A percentile compares a stretch with the other conserved stretches of the same genome.
Evolutionary conservation across 2,888 invertebrate genomes (phyloP).

Genomic region (Phortica magna): DNA sequence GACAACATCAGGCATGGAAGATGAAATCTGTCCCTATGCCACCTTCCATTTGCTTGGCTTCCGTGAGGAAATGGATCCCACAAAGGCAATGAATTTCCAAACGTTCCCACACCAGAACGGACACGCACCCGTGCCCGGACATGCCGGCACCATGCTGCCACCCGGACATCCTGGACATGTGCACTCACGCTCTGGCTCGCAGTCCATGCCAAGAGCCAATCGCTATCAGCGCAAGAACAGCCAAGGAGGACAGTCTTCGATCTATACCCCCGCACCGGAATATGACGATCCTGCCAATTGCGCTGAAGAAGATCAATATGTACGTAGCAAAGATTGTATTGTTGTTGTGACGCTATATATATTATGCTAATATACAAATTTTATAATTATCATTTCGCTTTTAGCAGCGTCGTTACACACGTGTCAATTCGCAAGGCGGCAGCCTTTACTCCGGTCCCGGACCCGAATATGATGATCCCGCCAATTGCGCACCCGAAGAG

Average conservation of each 20-base stretch:
- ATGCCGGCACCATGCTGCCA: conserved; percentile 90
- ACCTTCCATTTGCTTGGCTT: conserved; percentile 97
- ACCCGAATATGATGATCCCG: conserved; percentile 95
- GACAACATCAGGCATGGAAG: conserved; percentile 89
- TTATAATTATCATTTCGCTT: neutral
- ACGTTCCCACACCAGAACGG: conserved; percentile 88
- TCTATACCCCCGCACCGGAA: conserved; percentile 90
- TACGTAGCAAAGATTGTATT: conserved; percentile 66
- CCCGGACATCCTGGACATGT: conserved; percentile 88
- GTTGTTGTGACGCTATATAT: neutral
- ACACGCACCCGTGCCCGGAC: conserved; percentile 82
- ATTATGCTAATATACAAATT: neutral
- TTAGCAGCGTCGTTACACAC: conserved; percentile 84
- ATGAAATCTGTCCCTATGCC: conserved; percentile 97
- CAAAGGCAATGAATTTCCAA: conserved; percentile 93
- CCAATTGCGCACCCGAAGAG: conserved; percentile 93
- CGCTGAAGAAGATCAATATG: conserved; percentile 94
- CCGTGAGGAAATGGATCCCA: conserved; percentile 97
- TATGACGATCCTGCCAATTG: conserved; percentile 96
- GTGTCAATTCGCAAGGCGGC: conserved; percentile 82
- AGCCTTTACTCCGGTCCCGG: conserved; percentile 83
- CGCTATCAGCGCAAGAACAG: conserved; percentile 86
- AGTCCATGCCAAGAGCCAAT: conserved; percentile 91
- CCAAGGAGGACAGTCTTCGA: conserved; percentile 89
- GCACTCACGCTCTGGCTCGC: conserved; percentile 91